Conservation (phyloP, 2,888 invertebrate species). For the Galeopsomyia nigrocyanea region DNA sequence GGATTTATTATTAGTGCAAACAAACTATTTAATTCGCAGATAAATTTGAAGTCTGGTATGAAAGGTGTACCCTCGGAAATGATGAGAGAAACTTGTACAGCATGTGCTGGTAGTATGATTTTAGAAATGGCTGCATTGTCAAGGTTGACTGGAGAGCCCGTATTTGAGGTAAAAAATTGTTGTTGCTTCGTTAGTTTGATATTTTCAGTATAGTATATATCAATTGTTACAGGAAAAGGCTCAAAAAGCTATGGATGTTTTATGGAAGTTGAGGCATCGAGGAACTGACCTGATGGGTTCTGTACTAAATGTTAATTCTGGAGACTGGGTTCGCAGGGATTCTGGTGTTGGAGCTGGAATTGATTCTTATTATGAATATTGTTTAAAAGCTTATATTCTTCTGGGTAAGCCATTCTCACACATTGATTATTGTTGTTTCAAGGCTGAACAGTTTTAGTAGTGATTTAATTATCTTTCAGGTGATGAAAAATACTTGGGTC, state of each 20-base stretch:
- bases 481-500: conserved; percentile 92
- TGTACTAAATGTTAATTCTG: conserved; percentile 96
- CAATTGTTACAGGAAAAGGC: conserved; percentile 80
- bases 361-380: conserved; percentile 99
- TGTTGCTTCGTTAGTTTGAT: neutral
- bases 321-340: conserved; percentile 97
- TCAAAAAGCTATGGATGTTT: conserved; percentile 94
- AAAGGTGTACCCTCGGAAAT: conserved; percentile 80
- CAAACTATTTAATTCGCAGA: conserved; percentile 68
- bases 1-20: conserved; percentile 30
- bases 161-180: conserved; percentile 79
- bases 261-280: conserved; percentile 95
- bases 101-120: conserved; percentile 98
- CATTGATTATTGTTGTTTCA: conserved; percentile 5
- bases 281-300: conserved; percentile 96
- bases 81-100: conserved; percentile 94
- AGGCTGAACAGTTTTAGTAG: neutral
- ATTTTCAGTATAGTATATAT: neutral
- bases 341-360: conserved; percentile 99
- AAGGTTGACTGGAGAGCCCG: conserved; percentile 89
- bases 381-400: conserved; percentile 96
- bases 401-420: conserved; percentile 70
- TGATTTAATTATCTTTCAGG: conserved; percentile 61
- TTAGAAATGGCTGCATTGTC: conserved; percentile 97
- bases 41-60: conserved; percentile 87